Evolutionary conservation across 2,888 invertebrate genomes (phyloP).

Genomic region (Elysia crispata): DNA sequence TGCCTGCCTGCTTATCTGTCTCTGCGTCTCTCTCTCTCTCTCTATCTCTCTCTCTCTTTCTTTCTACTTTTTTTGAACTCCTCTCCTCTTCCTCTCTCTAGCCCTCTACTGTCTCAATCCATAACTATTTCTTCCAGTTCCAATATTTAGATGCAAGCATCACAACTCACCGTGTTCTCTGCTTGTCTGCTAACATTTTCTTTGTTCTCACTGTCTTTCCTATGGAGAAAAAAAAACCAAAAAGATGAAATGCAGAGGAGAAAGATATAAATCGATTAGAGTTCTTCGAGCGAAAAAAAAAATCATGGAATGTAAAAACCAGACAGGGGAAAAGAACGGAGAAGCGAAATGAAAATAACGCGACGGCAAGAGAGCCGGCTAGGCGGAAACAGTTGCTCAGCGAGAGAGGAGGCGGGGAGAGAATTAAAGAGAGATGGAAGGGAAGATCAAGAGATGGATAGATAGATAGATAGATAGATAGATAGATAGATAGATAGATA

Average conservation of each 20-base stretch:
- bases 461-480: not conserved
- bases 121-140: not conserved
- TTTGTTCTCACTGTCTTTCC: not conserved
- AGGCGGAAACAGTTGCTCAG: not conserved
- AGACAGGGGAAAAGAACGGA: no score
- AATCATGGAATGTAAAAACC: no score
- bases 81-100: not conserved
- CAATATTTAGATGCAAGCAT: not conserved
- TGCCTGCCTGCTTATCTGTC: not conserved
- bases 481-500: not conserved
- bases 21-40: constrained; percentile 38
- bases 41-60: constrained; percentile 25
- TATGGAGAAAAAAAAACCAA: no score
- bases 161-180: not conserved
- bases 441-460: not conserved
- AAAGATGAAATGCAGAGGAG: no score
- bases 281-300: no score
- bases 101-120: no score
- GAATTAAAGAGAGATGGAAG: not conserved
- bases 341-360: no score
- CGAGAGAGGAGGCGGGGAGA: not conserved
- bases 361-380: no score
- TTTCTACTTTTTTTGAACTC: not conserved
- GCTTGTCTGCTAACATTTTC: constrained; percentile 3
- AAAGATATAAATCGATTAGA: no score